phyloP scores from a whole-genome alignment of 2,113 vertebrate genomes.

The Tautogolabrus adspersus region DNA sequence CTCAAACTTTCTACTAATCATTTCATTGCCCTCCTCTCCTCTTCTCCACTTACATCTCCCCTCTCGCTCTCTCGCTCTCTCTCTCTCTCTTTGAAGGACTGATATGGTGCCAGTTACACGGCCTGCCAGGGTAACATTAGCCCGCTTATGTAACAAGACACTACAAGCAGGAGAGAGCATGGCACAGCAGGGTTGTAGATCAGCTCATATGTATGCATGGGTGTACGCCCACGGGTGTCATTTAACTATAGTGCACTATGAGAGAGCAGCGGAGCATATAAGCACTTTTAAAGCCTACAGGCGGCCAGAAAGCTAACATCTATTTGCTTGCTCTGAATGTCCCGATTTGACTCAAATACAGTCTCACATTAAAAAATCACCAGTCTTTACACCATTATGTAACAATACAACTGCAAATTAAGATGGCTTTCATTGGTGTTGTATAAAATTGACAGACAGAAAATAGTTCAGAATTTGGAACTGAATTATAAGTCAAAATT shows the following conservation, averaged over 20 bases:
- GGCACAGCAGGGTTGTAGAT: slow-evolving; percentile 35
- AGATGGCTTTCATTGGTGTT: too few species aligned
- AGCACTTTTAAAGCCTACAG: slow-evolving; percentile 33
- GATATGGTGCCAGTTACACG: slow-evolving; percentile 67
- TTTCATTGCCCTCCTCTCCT: slow-evolving; percentile 15
- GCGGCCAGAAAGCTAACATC: slow-evolving; percentile 1
- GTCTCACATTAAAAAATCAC: neutral
- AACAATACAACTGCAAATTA: neutral
- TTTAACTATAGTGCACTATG: slow-evolving; percentile 38
- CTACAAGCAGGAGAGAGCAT: slow-evolving; percentile 44
- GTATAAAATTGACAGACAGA: too few species aligned
- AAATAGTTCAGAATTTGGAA: too few species aligned
- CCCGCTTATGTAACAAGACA: slow-evolving; percentile 68
- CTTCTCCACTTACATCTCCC: slow-evolving; percentile 25
- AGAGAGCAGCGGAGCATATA: slow-evolving; percentile 38
- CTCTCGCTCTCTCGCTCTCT: neutral
- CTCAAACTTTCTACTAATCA: slow-evolving; percentile 33
- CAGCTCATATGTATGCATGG: slow-evolving; percentile 38
- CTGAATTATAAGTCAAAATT: too few species aligned
- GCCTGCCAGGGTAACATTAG: slow-evolving; percentile 60
- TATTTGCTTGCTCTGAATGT: neutral
- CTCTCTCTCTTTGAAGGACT: slow-evolving; percentile 34
- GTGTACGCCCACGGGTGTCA: slow-evolving; percentile 57
- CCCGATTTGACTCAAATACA: neutral
- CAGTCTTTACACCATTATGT: neutral